Evolutionary conservation across 2,797 vertebrate species (phyloP).

Genomic region (Euthynnus affinis): DNA sequence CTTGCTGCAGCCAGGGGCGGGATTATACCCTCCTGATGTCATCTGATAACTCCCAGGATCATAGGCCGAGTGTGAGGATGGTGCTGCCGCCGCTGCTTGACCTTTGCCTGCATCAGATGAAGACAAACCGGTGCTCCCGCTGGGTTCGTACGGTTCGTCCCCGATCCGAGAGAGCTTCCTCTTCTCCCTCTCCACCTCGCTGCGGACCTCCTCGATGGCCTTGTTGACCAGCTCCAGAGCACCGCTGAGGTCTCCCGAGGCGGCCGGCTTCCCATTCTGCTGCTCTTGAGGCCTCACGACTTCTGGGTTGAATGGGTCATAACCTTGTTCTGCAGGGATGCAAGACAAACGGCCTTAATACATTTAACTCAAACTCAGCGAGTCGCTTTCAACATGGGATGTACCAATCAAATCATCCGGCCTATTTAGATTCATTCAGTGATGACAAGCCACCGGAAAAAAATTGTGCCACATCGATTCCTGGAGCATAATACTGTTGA

Average conservation of each 20-base stretch:
- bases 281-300: slow-evolving; percentile 85
- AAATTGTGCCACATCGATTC: background rate
- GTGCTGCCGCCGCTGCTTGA: slow-evolving; percentile 47
- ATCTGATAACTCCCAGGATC: slow-evolving; percentile 89
- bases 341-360: slow-evolving; percentile 18
- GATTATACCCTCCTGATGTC: slow-evolving; percentile 88
- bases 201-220: slow-evolving; percentile 94
- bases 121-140: slow-evolving; percentile 71
- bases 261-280: slow-evolving; percentile 79
- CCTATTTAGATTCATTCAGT: background rate
- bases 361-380: background rate
- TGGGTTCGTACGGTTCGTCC: slow-evolving; percentile 88
- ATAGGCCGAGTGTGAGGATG: slow-evolving; percentile 85
- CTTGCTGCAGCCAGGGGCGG: slow-evolving; percentile 91
- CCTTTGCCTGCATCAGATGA: slow-evolving; percentile 73
- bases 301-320: slow-evolving; percentile 95
- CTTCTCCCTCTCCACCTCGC: slow-evolving; percentile 93
- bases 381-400: background rate
- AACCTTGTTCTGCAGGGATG: slow-evolving; percentile 88
- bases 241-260: slow-evolving; percentile 81
- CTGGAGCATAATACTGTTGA: background rate
- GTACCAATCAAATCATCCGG: background rate
- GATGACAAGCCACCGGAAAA: background rate
- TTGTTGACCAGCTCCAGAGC: slow-evolving; percentile 94
- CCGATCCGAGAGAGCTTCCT: slow-evolving; percentile 89